These are phyloP conservation scores for Agonopterix alstromeriana DNA, from an alignment of 2,888 invertebrate genomes.

Conservation along the genomic window DNA sequence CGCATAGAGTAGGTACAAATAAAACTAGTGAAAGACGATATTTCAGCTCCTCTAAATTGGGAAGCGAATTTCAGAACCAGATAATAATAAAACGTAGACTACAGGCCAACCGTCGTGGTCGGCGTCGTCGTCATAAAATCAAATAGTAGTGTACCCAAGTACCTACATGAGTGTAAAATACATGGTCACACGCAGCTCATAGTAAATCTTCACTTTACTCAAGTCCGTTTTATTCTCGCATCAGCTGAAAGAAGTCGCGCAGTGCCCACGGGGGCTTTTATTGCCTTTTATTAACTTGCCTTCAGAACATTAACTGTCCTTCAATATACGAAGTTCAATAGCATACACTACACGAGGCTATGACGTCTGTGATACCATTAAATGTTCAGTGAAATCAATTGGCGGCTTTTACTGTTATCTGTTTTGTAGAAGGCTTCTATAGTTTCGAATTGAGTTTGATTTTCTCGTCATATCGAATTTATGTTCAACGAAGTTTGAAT, in stretches of 20 bases:
- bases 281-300: constrained; percentile 30
- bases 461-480: constrained; percentile 41
- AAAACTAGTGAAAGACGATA: too few species aligned
- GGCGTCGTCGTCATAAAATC: too few species aligned
- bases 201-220: constrained; percentile 45
- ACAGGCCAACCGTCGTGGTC: too few species aligned
- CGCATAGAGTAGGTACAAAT: too few species aligned
- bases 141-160: constrained; percentile 1
- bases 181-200: constrained; percentile 29
- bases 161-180: constrained; percentile 36
- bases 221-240: constrained; percentile 28
- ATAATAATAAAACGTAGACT: too few species aligned
- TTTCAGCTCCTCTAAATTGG: too few species aligned
- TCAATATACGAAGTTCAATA: constrained; percentile 5
- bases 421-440: constrained; percentile 5
- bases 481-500: constrained; percentile 44
- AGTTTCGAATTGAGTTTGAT: constrained; percentile 31
- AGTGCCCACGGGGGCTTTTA: constrained; percentile 40
- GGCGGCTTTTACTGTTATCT: constrained; percentile 12
- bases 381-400: constrained; percentile 24
- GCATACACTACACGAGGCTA: constrained; percentile 10
- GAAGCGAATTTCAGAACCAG: too few species aligned
- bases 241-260: constrained; percentile 22
- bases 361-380: constrained; percentile 22
- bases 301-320: constrained; percentile 36